Evolutionary conservation across 2,888 invertebrate species (phyloP), one percentile per base, ranked within the genome.

Genomic region (Bellardia pandia): DNA sequence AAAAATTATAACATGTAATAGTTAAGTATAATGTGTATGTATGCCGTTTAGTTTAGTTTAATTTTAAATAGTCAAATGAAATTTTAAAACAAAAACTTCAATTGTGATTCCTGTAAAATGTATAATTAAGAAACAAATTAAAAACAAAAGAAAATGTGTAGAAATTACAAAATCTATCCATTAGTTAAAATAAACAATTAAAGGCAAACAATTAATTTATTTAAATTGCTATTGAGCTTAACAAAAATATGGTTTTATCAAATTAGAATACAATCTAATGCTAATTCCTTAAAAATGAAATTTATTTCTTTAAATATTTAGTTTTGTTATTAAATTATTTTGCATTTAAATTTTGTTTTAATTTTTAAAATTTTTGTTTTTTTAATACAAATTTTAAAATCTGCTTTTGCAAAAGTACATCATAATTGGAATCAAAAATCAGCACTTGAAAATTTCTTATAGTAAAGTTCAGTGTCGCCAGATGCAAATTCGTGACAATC

Each of bases 401-500:
- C 58, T 56, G 72, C 64, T 40, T 78, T 76, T 84, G 68, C 78
- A 79, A 85, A 77, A 80, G 51, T 79, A 81, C 82, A 77, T 37
- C 23, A 78, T 71, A 77, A 77, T 81, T 79, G 42, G 37, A 56
- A 71, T 79, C 4, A 42, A 84, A 76, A 89, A 90, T 92, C 92
- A 92, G 92, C 92, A 92, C 92, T 92, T 92, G 92, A 92, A 92
- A 92, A 90, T 89, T 69, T 53, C 11, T 37, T 33, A n/a, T 33
- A 30, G 14, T 13, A 33, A 37, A 37, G 37, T 37, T 37, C 6
- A 37, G 6, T 37, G 33, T 33, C 33, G 5, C 1, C 1, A 33
- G 16, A 40, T 40, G n/a, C 16, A n/a, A 23, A 58, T 37, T 37
- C 5, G 0, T 4, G 6, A 6, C 3, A 37, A 37, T 37, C 37